These are phyloP conservation scores for Gobio gobio DNA, from an alignment of 2,113 vertebrate species.

Conservation along the genomic window DNA sequence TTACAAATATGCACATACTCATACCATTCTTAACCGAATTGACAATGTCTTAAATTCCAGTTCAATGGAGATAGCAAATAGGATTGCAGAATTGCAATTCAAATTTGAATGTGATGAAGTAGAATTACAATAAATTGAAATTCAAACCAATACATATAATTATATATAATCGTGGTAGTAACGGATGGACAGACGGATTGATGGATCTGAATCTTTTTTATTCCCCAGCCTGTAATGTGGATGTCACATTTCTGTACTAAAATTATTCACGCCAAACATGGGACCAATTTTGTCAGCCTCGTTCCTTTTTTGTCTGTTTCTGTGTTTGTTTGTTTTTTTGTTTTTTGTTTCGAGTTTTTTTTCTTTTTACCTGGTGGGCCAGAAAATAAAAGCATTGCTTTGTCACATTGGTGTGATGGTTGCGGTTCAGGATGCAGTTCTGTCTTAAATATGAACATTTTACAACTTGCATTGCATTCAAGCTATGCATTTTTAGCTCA, in stretches of 20 bases:
- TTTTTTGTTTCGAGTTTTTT: too few relatives aligned
- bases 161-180: too few relatives aligned
- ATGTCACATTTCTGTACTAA: not conserved
- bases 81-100: not conserved
- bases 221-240: not conserved
- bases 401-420: not conserved
- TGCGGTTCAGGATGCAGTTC: not conserved
- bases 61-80: not conserved
- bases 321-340: too few relatives aligned
- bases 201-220: not conserved
- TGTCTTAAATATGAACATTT: not conserved
- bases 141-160: too few relatives aligned
- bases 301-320: not conserved
- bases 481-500: not conserved
- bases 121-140: not conserved
- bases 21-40: not conserved
- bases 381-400: not conserved
- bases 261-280: not conserved
- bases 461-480: not conserved
- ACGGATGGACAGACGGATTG: too few relatives aligned
- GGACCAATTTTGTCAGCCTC: not conserved
- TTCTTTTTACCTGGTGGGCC: not conserved
- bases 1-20: not conserved
- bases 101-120: not conserved
- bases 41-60: not conserved